phyloP scores from a whole-genome alignment of 2,113 vertebrate genomes.

The Ellobius talpinus region DNA sequence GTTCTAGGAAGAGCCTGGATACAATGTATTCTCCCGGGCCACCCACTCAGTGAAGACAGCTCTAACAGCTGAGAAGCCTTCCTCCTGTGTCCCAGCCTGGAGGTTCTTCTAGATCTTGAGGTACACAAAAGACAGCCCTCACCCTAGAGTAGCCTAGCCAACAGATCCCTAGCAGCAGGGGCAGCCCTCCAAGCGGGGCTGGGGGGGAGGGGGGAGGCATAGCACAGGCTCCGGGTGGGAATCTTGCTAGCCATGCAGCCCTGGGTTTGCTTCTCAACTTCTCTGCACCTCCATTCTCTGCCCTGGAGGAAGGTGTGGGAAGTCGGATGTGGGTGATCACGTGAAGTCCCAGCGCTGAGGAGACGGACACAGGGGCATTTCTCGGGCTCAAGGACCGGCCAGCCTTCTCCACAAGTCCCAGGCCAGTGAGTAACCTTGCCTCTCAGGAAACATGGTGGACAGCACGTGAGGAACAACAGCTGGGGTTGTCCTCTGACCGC shows the following conservation, averaged over 20 bases:
- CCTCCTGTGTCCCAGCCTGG: background rate
- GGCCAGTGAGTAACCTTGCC: background rate
- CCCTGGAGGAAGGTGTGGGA: background rate
- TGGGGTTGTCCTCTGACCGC: background rate
- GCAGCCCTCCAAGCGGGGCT: background rate
- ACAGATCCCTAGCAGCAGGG: background rate
- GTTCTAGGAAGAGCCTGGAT: background rate
- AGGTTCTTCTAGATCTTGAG: background rate
- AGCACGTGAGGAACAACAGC: background rate
- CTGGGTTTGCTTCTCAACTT: background rate
- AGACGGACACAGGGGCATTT: background rate
- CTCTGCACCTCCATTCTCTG: background rate
- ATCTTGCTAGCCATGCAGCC: background rate
- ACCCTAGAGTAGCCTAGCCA: background rate
- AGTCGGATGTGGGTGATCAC: background rate
- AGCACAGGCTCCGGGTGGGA: background rate
- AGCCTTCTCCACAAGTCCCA: background rate
- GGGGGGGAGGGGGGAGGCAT: too few species aligned
- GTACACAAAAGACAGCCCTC: background rate
- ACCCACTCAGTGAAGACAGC: too few species aligned
- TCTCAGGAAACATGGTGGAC: background rate
- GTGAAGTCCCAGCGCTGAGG: background rate
- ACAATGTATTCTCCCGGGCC: background rate
- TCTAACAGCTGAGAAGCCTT: background rate
- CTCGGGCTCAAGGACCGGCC: fast-evolving